Base-by-base conservation (phyloP, 35 echinoderm and acorn worm species). In the Patiria miniata region DNA sequence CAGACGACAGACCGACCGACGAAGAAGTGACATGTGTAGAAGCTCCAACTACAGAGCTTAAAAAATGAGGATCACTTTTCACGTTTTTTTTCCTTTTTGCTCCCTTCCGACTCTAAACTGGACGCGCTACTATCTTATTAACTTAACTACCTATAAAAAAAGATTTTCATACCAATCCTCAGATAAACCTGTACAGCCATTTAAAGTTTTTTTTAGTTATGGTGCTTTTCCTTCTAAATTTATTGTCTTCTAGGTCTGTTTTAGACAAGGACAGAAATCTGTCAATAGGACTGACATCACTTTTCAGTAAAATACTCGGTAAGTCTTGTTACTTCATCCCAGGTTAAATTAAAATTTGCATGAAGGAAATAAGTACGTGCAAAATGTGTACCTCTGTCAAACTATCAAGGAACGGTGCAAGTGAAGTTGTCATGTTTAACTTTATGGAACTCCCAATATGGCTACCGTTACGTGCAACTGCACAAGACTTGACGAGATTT, bases 301-400 rank as follows among this genome's bases (percentile, higher is more conserved):
- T 73, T 73, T 34, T 73, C 21, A 73, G 21, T 10, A 73, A 73
- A 30, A 73, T 30, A 32, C 65, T 73, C 26, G 65, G 65, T 73
- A 34, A 73, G 57, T 60, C 57, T n/a, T n/a, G n/a, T n/a, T n/a
- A 60, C 28, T 60, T 18, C 57, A 5, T n/a, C 8, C 17, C 3
- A 5, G 19, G 17, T n/a, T 5, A 60, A 0, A 60, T 26, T n/a
- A 3, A 60, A 1, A 5, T 14, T 18, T 23, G 5, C 1, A 18
- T n/a, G 7, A 54, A 14, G 21, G 52, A 55, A 19, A 14, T 55
- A 19, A 9, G 52, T 55, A 55, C 10, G 0, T 14, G 10, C 21
- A 19, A 55, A 55, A 55, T 14, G 10, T 14, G 10, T 55, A 19
- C 52, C 21, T 55, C 10, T 14, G 21, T 14, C 52, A 55, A 0